These are phyloP conservation scores for Laspeyria flexula DNA, from an alignment of 2,888 invertebrate species.

Conservation along the genomic window DNA sequence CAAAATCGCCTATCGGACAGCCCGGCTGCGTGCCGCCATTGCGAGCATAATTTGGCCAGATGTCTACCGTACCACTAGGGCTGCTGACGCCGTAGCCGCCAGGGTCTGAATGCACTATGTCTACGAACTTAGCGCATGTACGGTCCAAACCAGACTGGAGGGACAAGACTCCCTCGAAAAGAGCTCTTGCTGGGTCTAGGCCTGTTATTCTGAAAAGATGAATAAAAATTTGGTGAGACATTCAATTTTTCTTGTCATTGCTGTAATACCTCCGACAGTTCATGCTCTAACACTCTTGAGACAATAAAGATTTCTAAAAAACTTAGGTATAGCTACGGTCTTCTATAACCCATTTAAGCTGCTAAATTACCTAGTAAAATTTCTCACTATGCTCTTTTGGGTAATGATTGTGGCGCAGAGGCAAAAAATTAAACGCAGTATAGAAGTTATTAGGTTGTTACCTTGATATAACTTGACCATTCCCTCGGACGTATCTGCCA, in stretches of 20 bases:
- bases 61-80: conserved; percentile 82
- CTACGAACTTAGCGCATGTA: conserved; percentile 85
- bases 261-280: too few species aligned
- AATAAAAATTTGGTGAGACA: not conserved
- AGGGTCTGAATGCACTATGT: conserved; percentile 89
- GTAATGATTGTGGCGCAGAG: too few species aligned
- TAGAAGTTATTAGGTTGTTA: too few species aligned
- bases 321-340: too few species aligned
- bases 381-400: too few species aligned
- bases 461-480: conserved; percentile 59
- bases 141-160: conserved; percentile 68
- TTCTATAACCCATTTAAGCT: too few species aligned
- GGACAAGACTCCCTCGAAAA: conserved; percentile 80
- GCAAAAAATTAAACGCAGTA: too few species aligned
- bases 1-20: conserved; percentile 73
- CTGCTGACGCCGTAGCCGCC: conserved; percentile 84
- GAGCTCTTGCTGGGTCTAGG: conserved; percentile 85
- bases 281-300: too few species aligned
- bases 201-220: conserved; percentile 79
- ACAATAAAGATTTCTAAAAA: too few species aligned
- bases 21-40: conserved; percentile 78
- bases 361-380: too few species aligned
- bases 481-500: conserved; percentile 63
- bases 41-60: conserved; percentile 86
- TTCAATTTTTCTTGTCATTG: too few species aligned